Conservation (phyloP, 2,888 invertebrate species). For the Eustalomyia histrio region DNA sequence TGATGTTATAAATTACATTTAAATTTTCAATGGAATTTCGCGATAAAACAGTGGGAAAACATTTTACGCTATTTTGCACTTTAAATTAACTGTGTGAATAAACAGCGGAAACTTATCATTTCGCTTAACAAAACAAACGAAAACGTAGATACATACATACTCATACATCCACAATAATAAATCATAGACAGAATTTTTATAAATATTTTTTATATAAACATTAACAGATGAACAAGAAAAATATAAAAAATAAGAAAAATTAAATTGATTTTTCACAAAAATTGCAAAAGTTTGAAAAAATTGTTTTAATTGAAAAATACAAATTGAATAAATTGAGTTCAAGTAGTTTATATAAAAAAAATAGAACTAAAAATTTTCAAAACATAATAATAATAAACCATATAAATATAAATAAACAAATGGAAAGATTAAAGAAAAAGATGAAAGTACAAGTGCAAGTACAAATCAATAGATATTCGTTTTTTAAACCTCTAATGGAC, state of each 20-base stretch:
- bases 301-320: background rate
- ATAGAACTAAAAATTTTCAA: conserved; percentile 1
- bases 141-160: background rate
- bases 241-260: background rate
- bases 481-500: no score
- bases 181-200: no score
- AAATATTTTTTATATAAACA: conserved; percentile 22
- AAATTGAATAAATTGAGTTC: conserved; percentile 20
- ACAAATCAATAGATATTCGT: no score
- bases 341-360: conserved; percentile 8
- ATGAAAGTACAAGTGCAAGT: background rate
- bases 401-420: conserved; percentile 17
- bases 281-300: background rate
- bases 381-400: conserved; percentile 38
- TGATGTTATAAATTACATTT: background rate
- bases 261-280: background rate
- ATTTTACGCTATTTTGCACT: conserved; percentile 19
- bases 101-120: conserved; percentile 42
- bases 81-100: conserved; percentile 34
- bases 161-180: background rate
- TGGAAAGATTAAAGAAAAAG: conserved; percentile 8
- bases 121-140: conserved; percentile 8
- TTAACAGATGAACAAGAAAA: conserved; percentile 12
- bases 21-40: conserved; percentile 13
- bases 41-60: conserved; percentile 25